Conservation (phyloP, 2,888 invertebrate genomes). For the Lasioglossum leucozonium region DNA sequence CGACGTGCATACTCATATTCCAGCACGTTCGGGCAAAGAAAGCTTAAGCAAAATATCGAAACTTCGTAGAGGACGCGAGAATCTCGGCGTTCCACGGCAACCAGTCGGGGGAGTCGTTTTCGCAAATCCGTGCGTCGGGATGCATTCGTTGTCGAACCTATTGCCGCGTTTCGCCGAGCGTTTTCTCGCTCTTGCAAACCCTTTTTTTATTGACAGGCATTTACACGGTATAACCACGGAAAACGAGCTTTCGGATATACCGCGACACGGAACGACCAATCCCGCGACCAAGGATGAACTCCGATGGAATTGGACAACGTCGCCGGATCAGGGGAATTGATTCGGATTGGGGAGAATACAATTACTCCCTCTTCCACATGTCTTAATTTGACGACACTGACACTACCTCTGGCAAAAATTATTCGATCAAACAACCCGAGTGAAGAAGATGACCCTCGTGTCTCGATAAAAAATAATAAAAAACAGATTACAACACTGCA, state of each 20-base stretch:
- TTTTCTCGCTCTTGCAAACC: not conserved
- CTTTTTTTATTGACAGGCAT: not conserved
- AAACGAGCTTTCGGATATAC: not conserved
- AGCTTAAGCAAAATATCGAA: conserved; percentile 21
- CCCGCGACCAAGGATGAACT: conserved; percentile 2
- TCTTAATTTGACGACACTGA: no score
- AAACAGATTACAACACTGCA: no score
- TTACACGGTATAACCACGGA: not conserved
- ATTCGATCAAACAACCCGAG: no score
- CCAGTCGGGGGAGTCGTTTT: conserved; percentile 5
- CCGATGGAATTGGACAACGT: conserved; percentile 65
- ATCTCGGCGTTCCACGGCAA: not conserved
- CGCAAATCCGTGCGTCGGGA: not conserved
- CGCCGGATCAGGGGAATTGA: no score
- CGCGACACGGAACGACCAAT: not conserved
- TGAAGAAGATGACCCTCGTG: no score
- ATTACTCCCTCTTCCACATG: no score
- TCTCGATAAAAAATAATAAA: no score
- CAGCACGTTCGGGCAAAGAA: conserved; percentile 19
- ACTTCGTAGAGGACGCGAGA: not conserved
- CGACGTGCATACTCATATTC: conserved; percentile 8
- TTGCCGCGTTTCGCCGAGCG: not conserved
- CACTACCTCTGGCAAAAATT: no score
- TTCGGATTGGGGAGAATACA: no score
- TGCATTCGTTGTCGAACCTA: conserved; percentile 3